phyloP scores from a whole-genome alignment of 2,797 vertebrate genomes.

The Phalloptychus januarius region DNA sequence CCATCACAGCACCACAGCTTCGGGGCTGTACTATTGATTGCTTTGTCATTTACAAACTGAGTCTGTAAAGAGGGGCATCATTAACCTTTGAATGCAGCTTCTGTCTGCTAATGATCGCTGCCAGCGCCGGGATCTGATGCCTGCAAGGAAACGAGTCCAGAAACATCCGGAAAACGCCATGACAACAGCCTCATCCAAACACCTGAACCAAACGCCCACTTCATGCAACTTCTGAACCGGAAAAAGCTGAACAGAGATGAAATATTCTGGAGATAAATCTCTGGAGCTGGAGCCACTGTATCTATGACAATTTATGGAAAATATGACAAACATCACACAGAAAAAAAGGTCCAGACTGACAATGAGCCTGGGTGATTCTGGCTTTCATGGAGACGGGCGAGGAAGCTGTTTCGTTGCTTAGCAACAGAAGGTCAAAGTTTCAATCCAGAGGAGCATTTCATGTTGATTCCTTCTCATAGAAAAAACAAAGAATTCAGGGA shows the following conservation, averaged over 20 bases:
- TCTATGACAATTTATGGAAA: constrained; percentile 13
- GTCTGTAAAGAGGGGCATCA: constrained; percentile 35
- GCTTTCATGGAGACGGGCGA: constrained; percentile 25
- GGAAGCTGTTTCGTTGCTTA: constrained; percentile 35
- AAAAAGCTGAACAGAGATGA: neutral
- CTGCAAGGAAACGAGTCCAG: constrained; percentile 4
- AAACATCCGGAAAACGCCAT: constrained; percentile 4
- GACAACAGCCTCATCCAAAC: neutral
- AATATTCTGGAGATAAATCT: neutral
- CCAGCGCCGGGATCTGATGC: constrained; percentile 34
- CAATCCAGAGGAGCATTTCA: constrained; percentile 37
- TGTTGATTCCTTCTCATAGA: constrained; percentile 31
- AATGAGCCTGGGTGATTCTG: constrained; percentile 21
- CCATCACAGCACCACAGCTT: constrained; percentile 28
- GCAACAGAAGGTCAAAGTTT: constrained; percentile 60
- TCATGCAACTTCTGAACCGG: neutral
- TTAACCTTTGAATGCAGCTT: constrained; percentile 33
- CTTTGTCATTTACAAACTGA: constrained; percentile 52
- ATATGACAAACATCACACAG: constrained; percentile 20
- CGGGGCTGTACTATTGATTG: constrained; percentile 56
- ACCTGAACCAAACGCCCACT: no score
- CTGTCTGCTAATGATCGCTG: constrained; percentile 48
- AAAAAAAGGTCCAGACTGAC: constrained; percentile 59
- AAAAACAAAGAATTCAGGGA: neutral
- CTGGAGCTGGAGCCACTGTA: neutral